Evolutionary conservation across 2,888 invertebrate species (phyloP).

Genomic region (Chaetoderma sp.): DNA sequence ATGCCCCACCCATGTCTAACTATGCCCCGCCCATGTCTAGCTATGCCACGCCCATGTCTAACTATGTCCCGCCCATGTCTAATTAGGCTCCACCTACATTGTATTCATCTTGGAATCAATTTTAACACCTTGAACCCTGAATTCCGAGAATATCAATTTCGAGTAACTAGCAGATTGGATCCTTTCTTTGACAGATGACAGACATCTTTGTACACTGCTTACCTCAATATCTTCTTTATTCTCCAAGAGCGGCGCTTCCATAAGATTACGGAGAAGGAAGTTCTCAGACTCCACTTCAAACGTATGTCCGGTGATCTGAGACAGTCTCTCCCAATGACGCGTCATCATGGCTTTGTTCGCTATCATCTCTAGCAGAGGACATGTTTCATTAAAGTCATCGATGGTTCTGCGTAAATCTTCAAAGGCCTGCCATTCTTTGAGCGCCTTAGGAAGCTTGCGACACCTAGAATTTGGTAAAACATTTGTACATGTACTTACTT

Average conservation of each 20-base stretch:
- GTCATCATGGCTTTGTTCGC: constrained; percentile 97
- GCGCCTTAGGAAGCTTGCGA: constrained; percentile 91
- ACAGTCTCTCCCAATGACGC: constrained; percentile 95
- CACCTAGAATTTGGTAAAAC: too few relatives aligned
- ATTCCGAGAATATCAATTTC: too few relatives aligned
- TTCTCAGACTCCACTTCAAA: constrained; percentile 95
- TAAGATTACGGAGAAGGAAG: constrained; percentile 91
- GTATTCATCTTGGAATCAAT: too few relatives aligned
- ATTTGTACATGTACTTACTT: background rate
- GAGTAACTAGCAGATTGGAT: too few relatives aligned
- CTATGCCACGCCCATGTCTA: too few relatives aligned
- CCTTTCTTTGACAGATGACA: too few relatives aligned
- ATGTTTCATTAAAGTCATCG: constrained; percentile 98
- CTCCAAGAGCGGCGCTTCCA: constrained; percentile 91
- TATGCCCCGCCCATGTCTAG: too few relatives aligned
- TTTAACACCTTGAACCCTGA: too few relatives aligned
- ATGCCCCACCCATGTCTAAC: too few relatives aligned
- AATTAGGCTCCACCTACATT: too few relatives aligned
- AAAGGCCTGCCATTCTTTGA: constrained; percentile 95
- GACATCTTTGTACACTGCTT: too few relatives aligned
- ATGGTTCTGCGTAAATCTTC: constrained; percentile 95
- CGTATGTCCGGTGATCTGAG: constrained; percentile 87
- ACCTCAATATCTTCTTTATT: constrained; percentile 97
- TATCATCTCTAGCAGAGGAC: constrained; percentile 94
- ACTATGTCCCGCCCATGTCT: too few relatives aligned